Evolutionary conservation across 2,113 vertebrate species (phyloP), one percentile per base, ranked within the genome.

Genomic region (Brachirus orientalis): DNA sequence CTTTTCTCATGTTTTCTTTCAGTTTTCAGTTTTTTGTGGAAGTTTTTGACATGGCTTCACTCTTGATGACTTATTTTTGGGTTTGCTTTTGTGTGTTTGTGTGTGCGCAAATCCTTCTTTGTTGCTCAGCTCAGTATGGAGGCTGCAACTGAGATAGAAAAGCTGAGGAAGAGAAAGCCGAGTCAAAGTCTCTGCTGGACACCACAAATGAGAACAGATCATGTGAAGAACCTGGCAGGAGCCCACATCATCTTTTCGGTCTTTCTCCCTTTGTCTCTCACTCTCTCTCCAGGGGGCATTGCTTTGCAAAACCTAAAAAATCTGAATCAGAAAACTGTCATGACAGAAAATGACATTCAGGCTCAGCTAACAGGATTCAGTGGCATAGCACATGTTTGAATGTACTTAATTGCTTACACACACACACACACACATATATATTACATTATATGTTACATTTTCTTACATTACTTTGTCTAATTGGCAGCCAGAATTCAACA

Each of bases 161-260:
- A 28, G 63, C 55, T 43, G 52, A 43, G 22, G n/a, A 66, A 52
- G 47, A 69, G 33, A 80, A 46, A 72, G 50, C 17, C 28, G 18
- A 69, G 66, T 22, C 58, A 57, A 37, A 66, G 73, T 66, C 70
- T 80, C 50, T 50, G 70, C 63, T 83, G 80, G 77, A 78, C 67
- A 35, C 47, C 53, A 8, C 6, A 6, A 41, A 61, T 74, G 61
- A 68, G 55, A 71, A 63, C 51, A 51, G 72, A 58, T 35, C 40
- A 7, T 77, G 13, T 63, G 60, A 69, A 63, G 55, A 65, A 54
- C 2, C 57, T 53, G 67, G 50, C 70, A 16, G 75, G 57, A 14
- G 28, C 56, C 14, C 9, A 17, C 57, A 53, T 59, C 20, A 70
- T 55, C 51, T 22, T 77, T 69, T 58, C 17, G n/a, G n/a, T n/a